Evolutionary conservation across 1,140 invertebrate genomes (phyloP), one percentile per base, ranked within the genome.

Genomic region (Diorhabda carinulata): DNA sequence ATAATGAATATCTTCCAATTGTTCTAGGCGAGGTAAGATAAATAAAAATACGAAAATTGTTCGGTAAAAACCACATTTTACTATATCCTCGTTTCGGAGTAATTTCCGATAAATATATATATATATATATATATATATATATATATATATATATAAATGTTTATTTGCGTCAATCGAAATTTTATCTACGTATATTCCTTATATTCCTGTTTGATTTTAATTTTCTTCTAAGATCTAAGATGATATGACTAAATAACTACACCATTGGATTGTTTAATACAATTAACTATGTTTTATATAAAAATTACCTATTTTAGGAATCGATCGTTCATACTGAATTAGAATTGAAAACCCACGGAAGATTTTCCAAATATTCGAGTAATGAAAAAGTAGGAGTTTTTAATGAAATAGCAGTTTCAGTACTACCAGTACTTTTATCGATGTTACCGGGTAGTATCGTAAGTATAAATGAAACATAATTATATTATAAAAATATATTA

Each of bases 1-100:
- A 92, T 78, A 92, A 91, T 70, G 94, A 96, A 78, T 96, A 91
- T 80, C 81, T 96, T 43, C 92, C 93, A 0, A 87, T 90, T 47
- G 84, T 96, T 3, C 76, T 97, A 5, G 91, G 92, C 52, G 81
- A 85, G 81, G 86, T 87, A 81, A 83, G 76, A n/a, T 8, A 52
- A 52, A 25, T 52, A 52, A 8, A 8, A 52, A 8, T 4, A 52
- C 45, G 8, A 52, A 52, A 25, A 25, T 25, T 25, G 25, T 25
- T 25, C 25, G 25, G 25, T 25, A 25, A 25, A 25, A 25, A 25
- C 25, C 25, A 25, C 25, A 25, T 25, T 25, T 25, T 25, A 25
- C 25, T 25, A 25, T 25, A 1, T 25, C 25, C 25, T 25, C 25
- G 25, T 25, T 25, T 25, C 25, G 25, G 25, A 25, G 25, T 25